These are phyloP conservation scores for Zosterops borbonicus DNA, from an alignment of 2,113 vertebrate genomes.

Conservation along the genomic window DNA sequence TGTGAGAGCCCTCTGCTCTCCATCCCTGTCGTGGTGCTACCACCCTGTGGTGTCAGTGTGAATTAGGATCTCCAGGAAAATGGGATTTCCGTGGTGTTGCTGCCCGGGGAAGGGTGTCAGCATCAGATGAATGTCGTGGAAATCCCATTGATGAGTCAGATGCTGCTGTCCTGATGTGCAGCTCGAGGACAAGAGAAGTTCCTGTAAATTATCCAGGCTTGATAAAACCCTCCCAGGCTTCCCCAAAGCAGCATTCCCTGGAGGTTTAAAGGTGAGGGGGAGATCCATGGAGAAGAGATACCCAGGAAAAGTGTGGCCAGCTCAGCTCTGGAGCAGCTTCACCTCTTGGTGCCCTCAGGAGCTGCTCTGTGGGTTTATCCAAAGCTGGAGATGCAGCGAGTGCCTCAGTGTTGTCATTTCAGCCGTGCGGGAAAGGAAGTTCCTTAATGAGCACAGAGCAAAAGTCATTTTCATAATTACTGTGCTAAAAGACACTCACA, in stretches of 20 bases:
- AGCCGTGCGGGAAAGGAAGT: accelerated
- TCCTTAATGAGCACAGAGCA: neutral
- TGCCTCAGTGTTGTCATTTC: neutral
- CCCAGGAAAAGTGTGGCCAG: neutral
- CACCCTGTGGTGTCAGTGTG: neutral
- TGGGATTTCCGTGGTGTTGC: neutral
- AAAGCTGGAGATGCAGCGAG: accelerated
- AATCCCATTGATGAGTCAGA: accelerated
- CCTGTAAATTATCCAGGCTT: neutral
- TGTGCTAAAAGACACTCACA: neutral
- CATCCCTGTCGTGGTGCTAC: neutral
- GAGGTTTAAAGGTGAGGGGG: neutral
- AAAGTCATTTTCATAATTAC: neutral
- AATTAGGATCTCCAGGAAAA: neutral
- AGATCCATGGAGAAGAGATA: accelerated
- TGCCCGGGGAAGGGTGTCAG: neutral
- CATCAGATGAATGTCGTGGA: neutral
- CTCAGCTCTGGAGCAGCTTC: neutral
- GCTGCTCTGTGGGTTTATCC: neutral
- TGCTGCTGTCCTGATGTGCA: neutral
- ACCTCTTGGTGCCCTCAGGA: neutral
- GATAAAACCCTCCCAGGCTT: neutral
- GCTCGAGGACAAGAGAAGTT: neutral
- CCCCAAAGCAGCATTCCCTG: accelerated
- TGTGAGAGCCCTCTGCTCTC: neutral